These are phyloP conservation scores for Charanyca ferruginea DNA, from an alignment of 2,888 invertebrate species.

Conservation along the genomic window DNA sequence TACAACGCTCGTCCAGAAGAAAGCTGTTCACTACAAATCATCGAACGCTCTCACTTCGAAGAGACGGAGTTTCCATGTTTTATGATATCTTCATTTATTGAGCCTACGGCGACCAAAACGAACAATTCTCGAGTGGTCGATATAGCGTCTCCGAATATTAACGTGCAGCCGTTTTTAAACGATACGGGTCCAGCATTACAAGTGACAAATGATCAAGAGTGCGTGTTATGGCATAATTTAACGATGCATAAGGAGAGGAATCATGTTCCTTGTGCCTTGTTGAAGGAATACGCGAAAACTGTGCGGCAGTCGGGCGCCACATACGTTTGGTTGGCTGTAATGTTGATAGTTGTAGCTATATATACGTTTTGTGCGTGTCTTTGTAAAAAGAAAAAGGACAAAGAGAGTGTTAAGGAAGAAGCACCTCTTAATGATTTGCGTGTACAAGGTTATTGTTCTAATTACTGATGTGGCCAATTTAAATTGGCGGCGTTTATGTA, in stretches of 20 bases:
- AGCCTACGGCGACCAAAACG: conserved; percentile 62
- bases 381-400: conserved; percentile 74
- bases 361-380: conserved; percentile 78
- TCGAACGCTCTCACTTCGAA: conserved; percentile 78
- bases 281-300: conserved; percentile 82
- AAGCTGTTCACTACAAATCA: conserved; percentile 83
- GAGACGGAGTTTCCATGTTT: conserved; percentile 84
- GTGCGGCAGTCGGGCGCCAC: conserved; percentile 80
- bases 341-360: conserved; percentile 75
- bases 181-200: conserved; percentile 71
- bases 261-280: conserved; percentile 79
- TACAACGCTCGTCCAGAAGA: conserved; percentile 76
- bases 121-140: conserved; percentile 73
- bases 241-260: conserved; percentile 75
- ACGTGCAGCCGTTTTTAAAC: conserved; percentile 76
- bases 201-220: conserved; percentile 79
- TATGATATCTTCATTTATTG: conserved; percentile 84
- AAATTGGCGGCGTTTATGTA: conserved; percentile 1
- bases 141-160: conserved; percentile 78
- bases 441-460: conserved; percentile 76
- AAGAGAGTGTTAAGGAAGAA: conserved; percentile 70
- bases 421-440: conserved; percentile 75
- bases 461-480: conserved; percentile 58
- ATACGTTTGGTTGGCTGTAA: conserved; percentile 83
- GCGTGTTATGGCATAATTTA: conserved; percentile 84